Evolutionary conservation across 2,113 vertebrate species (phyloP).

Genomic region (Tetrax tetrax): DNA sequence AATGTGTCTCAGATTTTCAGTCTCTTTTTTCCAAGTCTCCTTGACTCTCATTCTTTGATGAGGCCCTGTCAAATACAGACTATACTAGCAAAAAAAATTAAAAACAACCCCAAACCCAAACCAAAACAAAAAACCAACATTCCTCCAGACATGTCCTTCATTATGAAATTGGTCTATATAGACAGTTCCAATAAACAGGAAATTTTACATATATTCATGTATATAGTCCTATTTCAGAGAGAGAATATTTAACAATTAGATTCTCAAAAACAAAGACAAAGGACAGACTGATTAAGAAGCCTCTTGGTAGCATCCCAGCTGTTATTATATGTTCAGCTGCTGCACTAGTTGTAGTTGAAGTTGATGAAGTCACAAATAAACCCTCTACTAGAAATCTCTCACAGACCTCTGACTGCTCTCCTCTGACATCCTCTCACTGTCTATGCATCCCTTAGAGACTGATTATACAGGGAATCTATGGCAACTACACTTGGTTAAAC

Average conservation of each 20-base stretch:
- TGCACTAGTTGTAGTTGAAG: background rate
- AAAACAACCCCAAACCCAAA: background rate
- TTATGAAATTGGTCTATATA: background rate
- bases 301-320: background rate
- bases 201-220: background rate
- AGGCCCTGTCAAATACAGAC: background rate
- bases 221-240: background rate
- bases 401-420: background rate
- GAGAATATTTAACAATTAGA: background rate
- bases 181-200: background rate
- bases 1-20: background rate
- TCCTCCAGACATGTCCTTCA: background rate
- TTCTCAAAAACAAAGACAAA: background rate
- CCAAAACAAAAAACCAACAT: background rate
- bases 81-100: fast-evolving
- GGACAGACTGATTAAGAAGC: background rate
- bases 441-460: background rate
- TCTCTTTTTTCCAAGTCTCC: background rate
- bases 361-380: background rate
- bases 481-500: background rate
- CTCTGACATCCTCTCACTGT: background rate
- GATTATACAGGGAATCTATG: background rate
- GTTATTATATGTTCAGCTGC: background rate
- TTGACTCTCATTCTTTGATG: background rate
- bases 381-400: background rate